Percentiles rank a stretch among this genome's conserved stretches.
These are phyloP conservation scores for Tonatia bakeri DNA, from an alignment of 2,113 vertebrate species.

Conservation along the genomic window DNA sequence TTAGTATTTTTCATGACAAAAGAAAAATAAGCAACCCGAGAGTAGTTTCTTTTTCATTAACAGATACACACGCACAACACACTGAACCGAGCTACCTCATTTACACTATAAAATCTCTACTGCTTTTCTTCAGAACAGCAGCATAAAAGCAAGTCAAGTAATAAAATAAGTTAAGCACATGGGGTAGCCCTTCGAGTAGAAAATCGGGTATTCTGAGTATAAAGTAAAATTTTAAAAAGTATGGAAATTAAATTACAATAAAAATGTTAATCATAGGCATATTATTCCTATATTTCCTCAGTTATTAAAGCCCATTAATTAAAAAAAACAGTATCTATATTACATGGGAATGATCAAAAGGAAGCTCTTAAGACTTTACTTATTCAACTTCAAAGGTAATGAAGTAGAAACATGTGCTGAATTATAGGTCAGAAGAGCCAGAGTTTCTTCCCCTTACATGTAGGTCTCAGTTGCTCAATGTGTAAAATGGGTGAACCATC, in stretches of 20 bases:
- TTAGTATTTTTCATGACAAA: background rate
- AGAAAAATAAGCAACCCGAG: background rate
- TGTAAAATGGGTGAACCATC: background rate
- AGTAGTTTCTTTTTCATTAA: background rate
- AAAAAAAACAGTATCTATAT: background rate
- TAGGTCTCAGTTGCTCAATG: background rate
- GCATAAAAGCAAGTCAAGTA: background rate
- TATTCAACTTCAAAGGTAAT: background rate
- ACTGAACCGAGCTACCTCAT: slow-evolving; percentile 14
- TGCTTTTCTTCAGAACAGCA: background rate
- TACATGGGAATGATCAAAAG: background rate
- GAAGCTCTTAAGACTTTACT: background rate
- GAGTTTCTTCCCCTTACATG: background rate
- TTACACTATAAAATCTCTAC: background rate
- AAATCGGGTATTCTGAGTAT: background rate
- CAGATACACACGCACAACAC: background rate
- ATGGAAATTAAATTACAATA: slow-evolving; percentile 45
- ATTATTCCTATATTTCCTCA: background rate
- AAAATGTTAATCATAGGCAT: slow-evolving; percentile 20
- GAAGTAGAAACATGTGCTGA: background rate
- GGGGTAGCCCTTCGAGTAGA: background rate
- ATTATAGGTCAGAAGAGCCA: background rate
- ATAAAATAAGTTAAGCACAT: background rate
- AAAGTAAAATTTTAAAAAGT: background rate
- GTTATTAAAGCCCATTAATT: background rate